Conservation (phyloP, 2,888 invertebrate species). For the Phengaris alcon region DNA sequence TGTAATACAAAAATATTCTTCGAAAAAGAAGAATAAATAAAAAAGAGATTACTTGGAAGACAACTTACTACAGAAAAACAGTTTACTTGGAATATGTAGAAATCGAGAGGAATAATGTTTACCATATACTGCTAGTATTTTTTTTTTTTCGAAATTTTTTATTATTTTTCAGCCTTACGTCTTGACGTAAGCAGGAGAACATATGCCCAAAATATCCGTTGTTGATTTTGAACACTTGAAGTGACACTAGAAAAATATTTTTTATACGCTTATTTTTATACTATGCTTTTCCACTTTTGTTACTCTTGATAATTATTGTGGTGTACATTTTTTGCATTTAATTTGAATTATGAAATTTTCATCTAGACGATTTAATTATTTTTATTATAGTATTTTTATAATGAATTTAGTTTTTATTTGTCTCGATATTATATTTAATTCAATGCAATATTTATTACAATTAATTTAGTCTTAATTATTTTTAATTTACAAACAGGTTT, state of each 20-base stretch:
- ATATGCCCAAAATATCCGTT: too few relatives aligned
- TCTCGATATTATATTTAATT: conserved; percentile 17
- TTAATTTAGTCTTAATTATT: conserved; percentile 15
- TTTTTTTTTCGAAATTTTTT: too few relatives aligned
- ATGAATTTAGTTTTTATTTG: background rate
- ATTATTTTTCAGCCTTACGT: too few relatives aligned
- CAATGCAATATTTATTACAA: conserved; percentile 25
- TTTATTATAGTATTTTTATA: conserved; percentile 14
- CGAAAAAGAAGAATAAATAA: too few relatives aligned
- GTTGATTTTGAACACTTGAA: too few relatives aligned
- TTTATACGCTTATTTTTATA: background rate
- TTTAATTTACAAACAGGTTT: background rate
- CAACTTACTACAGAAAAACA: too few relatives aligned
- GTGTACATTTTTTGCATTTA: conserved; percentile 20
- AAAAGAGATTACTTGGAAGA: too few relatives aligned
- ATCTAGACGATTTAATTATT: conserved; percentile 4
- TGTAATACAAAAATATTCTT: too few relatives aligned
- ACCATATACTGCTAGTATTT: too few relatives aligned
- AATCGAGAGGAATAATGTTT: too few relatives aligned
- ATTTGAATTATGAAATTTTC: background rate
- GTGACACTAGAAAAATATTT: background rate
- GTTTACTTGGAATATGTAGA: too few relatives aligned
- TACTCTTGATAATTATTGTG: background rate
- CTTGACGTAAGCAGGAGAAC: too few relatives aligned
- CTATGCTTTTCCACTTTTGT: conserved; percentile 20